Base-by-base conservation (phyloP, 2,113 vertebrate species). In the Illadopsis cleaveri region DNA sequence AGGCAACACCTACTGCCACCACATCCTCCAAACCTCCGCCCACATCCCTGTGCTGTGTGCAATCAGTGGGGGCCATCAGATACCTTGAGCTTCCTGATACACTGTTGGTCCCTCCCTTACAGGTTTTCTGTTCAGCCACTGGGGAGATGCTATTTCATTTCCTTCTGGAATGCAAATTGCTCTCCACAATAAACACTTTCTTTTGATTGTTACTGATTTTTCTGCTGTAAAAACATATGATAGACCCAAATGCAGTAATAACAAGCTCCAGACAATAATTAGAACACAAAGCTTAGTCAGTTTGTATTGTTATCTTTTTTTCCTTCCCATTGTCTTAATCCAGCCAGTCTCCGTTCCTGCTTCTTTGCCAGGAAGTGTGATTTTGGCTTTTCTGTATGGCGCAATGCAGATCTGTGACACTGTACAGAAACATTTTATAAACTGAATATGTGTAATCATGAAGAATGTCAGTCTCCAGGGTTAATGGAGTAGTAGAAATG, bases 361-460 rank as follows among this genome's bases (percentile, higher is more conserved):
- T 92, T 25, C 51, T 76, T 82, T 94, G 80, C 86, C 86, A 94
- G 60, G 66, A 89, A 78, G 64, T 5, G 69, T 86, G 61, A 92
- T 90, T 86, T 94, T 95, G 69, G 83, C 60, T 94, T 86, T 94
- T 94, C 73, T 71, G 12, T 86, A 48, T 79, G 65, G 89, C 0
- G 37, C 94, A 96, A 37, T 97, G 96, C 91, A 95, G 91, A 96
- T 94, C 83, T 92, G 8, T 78, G 76, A 81, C 35, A 30, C 47
- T 40, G 27, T 78, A 75, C 77, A 90, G 89, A 89, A 94, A 62
- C n/a, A 44, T 92, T 93, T 73, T 82, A n/a, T 56, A 45, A 54
- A 54, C 58, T 57, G 68, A 72, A 47, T 86, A 65, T 47, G 9
- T 92, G 54, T 78, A 88, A 58, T 38, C 68, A 40, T 86, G 84